phyloP scores from a whole-genome alignment of 2,797 vertebrate genomes.

The Falco concolor region DNA sequence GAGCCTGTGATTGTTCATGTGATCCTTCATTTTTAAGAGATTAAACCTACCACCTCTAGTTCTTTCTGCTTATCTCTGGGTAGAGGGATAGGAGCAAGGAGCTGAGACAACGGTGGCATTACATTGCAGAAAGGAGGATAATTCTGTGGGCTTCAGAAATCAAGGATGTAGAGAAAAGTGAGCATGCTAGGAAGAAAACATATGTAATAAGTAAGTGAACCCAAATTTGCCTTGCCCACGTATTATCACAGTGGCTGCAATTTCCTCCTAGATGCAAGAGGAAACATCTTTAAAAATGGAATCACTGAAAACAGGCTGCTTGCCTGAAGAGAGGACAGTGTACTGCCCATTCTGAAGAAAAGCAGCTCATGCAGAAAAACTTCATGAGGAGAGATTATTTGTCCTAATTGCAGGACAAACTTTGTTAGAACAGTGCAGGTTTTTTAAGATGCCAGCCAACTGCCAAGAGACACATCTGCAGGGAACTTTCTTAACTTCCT shows the following conservation, averaged over 20 bases:
- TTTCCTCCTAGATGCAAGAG: background rate
- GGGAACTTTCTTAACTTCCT: background rate
- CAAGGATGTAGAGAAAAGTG: background rate
- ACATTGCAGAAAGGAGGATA: background rate
- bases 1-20: background rate
- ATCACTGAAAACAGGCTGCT: background rate
- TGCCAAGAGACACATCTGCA: background rate
- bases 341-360: background rate
- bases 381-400: background rate
- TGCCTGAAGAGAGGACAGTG: accelerated
- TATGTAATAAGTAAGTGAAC: background rate
- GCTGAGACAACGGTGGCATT: background rate
- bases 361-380: background rate
- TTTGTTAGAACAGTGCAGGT: background rate
- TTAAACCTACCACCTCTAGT: background rate
- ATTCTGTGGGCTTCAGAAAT: background rate
- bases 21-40: background rate
- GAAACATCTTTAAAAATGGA: background rate
- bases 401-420: background rate
- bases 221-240: background rate
- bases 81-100: background rate
- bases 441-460: background rate
- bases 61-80: background rate
- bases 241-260: background rate
- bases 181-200: background rate